These are phyloP conservation scores for Himalopsyche japonica DNA, from an alignment of 2,888 invertebrate species.

Conservation along the genomic window DNA sequence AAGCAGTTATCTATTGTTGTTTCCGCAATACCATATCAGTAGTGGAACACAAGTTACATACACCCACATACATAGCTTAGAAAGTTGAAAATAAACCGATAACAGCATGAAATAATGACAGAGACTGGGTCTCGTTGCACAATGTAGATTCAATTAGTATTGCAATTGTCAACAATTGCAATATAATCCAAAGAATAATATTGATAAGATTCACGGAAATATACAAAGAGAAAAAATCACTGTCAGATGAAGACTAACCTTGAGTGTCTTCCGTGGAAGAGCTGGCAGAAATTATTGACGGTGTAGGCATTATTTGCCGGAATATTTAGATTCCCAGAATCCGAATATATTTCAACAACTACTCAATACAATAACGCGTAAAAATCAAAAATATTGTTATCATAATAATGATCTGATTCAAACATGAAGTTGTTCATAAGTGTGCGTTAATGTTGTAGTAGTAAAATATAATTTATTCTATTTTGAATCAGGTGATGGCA, in stretches of 20 bases:
- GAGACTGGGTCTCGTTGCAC: not conserved
- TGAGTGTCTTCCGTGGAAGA: slow-evolving; percentile 19
- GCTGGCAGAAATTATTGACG: not conserved
- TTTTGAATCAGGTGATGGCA: not conserved
- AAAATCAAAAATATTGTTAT: slow-evolving; percentile 23
- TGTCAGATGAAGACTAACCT: slow-evolving; percentile 24
- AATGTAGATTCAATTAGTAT: not conserved
- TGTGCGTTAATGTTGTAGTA: slow-evolving; percentile 5
- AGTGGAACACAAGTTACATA: not conserved
- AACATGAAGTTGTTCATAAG: slow-evolving; percentile 9
- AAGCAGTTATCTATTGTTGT: not conserved
- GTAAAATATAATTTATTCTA: not conserved
- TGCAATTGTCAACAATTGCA: not conserved
- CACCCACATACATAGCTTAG: not conserved
- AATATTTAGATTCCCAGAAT: not conserved
- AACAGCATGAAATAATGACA: not conserved
- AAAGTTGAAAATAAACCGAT: not conserved
- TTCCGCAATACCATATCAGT: not conserved
- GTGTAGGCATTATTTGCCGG: slow-evolving; percentile 23
- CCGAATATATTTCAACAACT: not conserved
- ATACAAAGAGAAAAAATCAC: not conserved
- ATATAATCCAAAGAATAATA: not conserved
- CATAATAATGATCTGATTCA: slow-evolving; percentile 17
- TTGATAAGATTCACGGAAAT: not conserved
- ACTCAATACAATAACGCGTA: slow-evolving; percentile 2